Evolutionary conservation across 2,797 vertebrate genomes (phyloP).

Genomic region (Epinephelus malabaricus): DNA sequence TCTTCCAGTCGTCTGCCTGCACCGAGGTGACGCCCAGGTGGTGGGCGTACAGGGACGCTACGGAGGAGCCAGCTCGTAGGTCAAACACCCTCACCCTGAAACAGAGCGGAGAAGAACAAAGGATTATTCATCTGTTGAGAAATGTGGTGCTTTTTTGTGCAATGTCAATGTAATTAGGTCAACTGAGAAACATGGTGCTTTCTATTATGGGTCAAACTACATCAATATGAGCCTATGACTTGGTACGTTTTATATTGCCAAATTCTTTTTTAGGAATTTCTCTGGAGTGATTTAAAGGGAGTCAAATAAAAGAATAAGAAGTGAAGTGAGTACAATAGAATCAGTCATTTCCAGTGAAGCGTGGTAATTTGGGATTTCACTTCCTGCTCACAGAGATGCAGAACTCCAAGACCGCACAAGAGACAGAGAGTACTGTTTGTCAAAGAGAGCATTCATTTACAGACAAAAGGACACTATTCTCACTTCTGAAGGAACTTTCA

Average conservation of each 20-base stretch:
- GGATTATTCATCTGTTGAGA: neutral
- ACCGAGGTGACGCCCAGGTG: slow-evolving; percentile 92
- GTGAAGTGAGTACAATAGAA: slow-evolving; percentile 19
- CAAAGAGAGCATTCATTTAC: slow-evolving; percentile 67
- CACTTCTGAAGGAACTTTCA: slow-evolving; percentile 12
- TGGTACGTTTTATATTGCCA: neutral
- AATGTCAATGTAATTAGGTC: neutral
- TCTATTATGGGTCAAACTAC: neutral
- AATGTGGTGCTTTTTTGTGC: neutral
- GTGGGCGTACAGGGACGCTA: slow-evolving; percentile 91
- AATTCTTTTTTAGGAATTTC: too few species aligned
- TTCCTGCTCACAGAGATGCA: slow-evolving; percentile 36
- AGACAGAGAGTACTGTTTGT: slow-evolving; percentile 22
- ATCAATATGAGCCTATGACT: neutral
- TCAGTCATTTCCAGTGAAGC: slow-evolving; percentile 35
- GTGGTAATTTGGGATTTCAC: slow-evolving; percentile 10
- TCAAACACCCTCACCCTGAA: slow-evolving; percentile 93
- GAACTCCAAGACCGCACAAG: slow-evolving; percentile 7
- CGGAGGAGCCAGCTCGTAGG: slow-evolving; percentile 81
- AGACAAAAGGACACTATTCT: slow-evolving; percentile 66
- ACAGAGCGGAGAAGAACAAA: neutral
- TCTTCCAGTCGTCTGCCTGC: slow-evolving; percentile 95
- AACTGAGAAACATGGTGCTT: neutral
- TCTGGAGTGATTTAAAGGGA: neutral
- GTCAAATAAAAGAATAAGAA: neutral